phyloP scores from a whole-genome alignment of 2,797 vertebrate species.

The Trachops cirrhosus region DNA sequence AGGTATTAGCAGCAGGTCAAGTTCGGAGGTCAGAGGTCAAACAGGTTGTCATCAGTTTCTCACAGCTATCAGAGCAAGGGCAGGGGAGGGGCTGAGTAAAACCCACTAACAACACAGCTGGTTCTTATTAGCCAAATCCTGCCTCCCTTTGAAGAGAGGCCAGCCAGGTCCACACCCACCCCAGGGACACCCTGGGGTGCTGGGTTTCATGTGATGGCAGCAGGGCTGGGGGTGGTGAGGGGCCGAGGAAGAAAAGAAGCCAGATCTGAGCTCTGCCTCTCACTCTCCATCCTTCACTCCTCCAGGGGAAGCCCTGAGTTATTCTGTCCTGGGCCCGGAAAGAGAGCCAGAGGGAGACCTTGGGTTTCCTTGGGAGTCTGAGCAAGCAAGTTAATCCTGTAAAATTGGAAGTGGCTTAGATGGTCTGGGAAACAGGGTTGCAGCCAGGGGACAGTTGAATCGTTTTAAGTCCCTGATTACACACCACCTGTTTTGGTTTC shows the following conservation, averaged over 20 bases:
- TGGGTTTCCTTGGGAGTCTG: conserved; percentile 14
- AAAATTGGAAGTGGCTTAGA: conserved; percentile 50
- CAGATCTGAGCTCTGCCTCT: background rate
- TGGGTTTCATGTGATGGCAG: background rate
- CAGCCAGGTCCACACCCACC: background rate
- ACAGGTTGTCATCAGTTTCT: conserved; percentile 87
- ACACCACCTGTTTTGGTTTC: conserved; percentile 54
- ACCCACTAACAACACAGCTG: conserved; percentile 84
- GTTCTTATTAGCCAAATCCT: conserved; percentile 81
- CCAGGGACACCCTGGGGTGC: conserved; percentile 51
- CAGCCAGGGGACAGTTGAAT: conserved; percentile 16
- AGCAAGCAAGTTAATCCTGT: conserved; percentile 60
- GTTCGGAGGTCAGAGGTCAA: conserved; percentile 91
- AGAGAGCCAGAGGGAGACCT: background rate
- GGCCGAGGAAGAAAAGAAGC: background rate
- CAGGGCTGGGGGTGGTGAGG: background rate
- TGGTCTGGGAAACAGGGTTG: conserved; percentile 43
- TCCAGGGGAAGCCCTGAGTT: background rate
- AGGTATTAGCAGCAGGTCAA: conserved; percentile 89
- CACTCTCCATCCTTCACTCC: background rate
- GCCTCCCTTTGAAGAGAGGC: conserved; percentile 72
- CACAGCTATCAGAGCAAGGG: conserved; percentile 83
- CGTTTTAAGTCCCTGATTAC: conserved; percentile 55
- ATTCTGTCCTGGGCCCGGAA: background rate
- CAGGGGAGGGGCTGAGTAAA: conserved; percentile 48